Base-by-base conservation (phyloP, 2,888 invertebrate species). In the Drosophila longiperda region DNA sequence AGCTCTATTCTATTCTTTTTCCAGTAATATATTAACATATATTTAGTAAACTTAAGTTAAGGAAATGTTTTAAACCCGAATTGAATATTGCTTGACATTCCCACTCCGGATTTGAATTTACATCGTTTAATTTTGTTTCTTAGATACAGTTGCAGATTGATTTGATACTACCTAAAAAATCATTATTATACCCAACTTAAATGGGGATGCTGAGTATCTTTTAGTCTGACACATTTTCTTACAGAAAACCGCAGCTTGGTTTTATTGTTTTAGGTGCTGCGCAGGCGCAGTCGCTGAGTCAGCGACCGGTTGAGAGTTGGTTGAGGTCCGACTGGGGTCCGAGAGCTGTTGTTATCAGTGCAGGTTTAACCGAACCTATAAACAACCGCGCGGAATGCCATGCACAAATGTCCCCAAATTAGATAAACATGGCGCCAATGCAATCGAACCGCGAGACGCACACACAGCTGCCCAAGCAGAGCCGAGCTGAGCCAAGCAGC, bases 361-460 rank as follows among this genome's bases (percentile, higher is more conserved):
- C 92, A 91, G 92, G 91, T 92, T 91, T 92, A 91, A 91, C 91
- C 91, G 91, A 91, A 91, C 89, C 91, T 91, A 91, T 91, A 91
- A 91, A 91, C 92, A 91, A 91, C 91, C 90, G 92, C 91, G 90
- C 91, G 92, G 92, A 92, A 92, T 92, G 92, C 92, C 92, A 92
- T 92, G 92, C 92, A 92, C 92, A 92, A 92, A 92, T 92, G 93
- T 93, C 92, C 93, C 93, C 92, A 91, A 92, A 92, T 92, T 92
- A 92, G 92, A 92, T 92, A 92, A 92, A 91, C 88, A 91, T 92
- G 92, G 92, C 92, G 92, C 92, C 92, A 92, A 91, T 88, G 91
- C 91, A 91, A 92, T 91, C 91, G 91, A 78, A 32, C 40, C 40
- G 42, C 90, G 86, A 45, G 45, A 52, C 72, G 68, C 79, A 80